These are phyloP conservation scores for Odontomyia ornata DNA, from an alignment of 2,888 invertebrate species.

Conservation along the genomic window DNA sequence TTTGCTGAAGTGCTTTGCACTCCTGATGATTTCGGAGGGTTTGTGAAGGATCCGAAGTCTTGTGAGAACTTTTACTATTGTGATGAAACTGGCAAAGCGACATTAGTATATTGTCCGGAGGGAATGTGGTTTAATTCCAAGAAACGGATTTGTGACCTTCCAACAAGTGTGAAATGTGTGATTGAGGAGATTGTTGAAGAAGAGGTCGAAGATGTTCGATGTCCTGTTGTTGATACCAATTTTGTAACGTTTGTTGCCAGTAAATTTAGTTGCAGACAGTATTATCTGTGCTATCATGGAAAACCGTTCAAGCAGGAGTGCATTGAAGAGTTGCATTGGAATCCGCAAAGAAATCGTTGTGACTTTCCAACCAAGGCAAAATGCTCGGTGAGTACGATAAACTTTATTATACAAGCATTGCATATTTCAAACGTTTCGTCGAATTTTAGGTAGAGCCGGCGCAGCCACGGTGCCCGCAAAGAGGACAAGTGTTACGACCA, in stretches of 20 bases:
- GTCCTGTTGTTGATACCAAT: conserved; percentile 42
- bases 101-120: conserved; percentile 58
- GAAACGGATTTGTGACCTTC: conserved; percentile 59
- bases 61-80: conserved; percentile 60
- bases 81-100: conserved; percentile 55
- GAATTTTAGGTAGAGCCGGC: conserved; percentile 7
- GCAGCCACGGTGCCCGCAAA: conserved; percentile 21
- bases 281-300: conserved; percentile 62
- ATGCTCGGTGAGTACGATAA: conserved; percentile 53
- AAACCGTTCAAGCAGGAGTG: conserved; percentile 59
- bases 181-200: conserved; percentile 11
- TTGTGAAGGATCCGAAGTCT: conserved; percentile 57
- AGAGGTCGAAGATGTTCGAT: conserved; percentile 20
- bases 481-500: conserved; percentile 54
- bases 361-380: conserved; percentile 58
- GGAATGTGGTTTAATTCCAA: conserved; percentile 61
- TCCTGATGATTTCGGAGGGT: conserved; percentile 53
- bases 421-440: not conserved
- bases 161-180: conserved; percentile 55
- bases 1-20: conserved; percentile 24
- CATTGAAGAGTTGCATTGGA: conserved; percentile 60
- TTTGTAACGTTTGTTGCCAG: conserved; percentile 57
- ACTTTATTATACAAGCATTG: not conserved
- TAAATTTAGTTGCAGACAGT: conserved; percentile 56
- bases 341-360: conserved; percentile 55